Evolutionary conservation across 1,140 invertebrate species (phyloP).

Genomic region (Drosophila biarmipes): DNA sequence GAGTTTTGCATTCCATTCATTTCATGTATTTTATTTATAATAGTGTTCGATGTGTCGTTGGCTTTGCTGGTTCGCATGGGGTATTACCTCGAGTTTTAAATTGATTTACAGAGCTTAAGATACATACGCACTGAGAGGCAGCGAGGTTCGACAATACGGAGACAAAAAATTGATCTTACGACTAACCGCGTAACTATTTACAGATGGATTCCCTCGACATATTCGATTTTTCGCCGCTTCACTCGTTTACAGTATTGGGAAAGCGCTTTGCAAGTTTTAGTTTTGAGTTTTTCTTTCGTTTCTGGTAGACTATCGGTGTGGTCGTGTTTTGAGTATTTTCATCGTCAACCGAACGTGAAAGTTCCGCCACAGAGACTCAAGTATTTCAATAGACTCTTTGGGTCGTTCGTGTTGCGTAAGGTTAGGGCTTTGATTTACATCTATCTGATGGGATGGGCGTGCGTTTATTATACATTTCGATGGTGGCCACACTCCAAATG

Average conservation of each 20-base stretch:
- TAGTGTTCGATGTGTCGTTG: slow-evolving; percentile 40
- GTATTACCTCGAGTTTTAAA: slow-evolving; percentile 21
- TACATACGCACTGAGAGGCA: slow-evolving; percentile 80
- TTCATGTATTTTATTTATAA: slow-evolving; percentile 12
- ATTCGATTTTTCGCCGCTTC: slow-evolving; percentile 49
- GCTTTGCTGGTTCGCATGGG: slow-evolving; percentile 37
- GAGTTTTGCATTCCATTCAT: slow-evolving; percentile 31
- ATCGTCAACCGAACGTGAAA: slow-evolving; percentile 33
- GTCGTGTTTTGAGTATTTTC: slow-evolving; percentile 77
- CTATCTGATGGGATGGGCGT: slow-evolving; percentile 40
- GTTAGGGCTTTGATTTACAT: slow-evolving; percentile 33
- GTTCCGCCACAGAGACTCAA: slow-evolving; percentile 68
- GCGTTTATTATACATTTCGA: slow-evolving; percentile 44
- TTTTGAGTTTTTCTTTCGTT: slow-evolving; percentile 1
- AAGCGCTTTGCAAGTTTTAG: slow-evolving; percentile 66
- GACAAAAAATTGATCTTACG: slow-evolving; percentile 36
- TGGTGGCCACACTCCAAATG: slow-evolving; percentile 36
- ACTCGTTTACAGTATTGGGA: slow-evolving; percentile 16
- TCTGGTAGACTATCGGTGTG: slow-evolving; percentile 35
- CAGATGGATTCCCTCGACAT: slow-evolving; percentile 50
- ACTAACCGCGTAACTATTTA: slow-evolving; percentile 54
- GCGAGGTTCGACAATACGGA: slow-evolving; percentile 75
- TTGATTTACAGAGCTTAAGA: slow-evolving; percentile 52
- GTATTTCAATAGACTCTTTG: slow-evolving; percentile 62
- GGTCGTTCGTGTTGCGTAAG: slow-evolving; percentile 19